phyloP scores from a whole-genome alignment of 2,113 vertebrate genomes.

The Empidonax traillii region DNA sequence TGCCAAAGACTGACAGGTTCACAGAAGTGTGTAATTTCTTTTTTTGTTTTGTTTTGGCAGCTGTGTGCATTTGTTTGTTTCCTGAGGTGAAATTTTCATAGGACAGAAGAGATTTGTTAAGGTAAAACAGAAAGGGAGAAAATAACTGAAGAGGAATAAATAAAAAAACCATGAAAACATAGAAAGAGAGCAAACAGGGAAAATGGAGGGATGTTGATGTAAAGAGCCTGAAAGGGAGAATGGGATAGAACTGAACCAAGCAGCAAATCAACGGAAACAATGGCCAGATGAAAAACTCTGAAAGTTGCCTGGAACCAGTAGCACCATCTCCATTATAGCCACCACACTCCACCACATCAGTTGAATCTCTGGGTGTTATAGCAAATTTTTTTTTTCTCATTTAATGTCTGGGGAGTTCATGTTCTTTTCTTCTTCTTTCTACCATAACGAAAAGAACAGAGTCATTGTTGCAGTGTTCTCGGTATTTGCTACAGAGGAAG shows the following conservation, averaged over 20 bases:
- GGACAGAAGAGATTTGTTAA: background rate
- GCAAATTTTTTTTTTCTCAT: background rate
- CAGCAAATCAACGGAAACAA: background rate
- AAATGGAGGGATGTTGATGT: background rate
- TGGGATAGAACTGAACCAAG: background rate
- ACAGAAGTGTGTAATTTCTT: background rate
- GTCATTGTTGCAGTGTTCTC: background rate
- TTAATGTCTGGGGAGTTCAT: fast-evolving
- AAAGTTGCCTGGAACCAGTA: background rate
- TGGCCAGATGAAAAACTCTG: background rate
- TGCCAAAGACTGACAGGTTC: background rate
- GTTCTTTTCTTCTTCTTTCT: background rate
- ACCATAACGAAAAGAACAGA: background rate
- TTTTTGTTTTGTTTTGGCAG: background rate
- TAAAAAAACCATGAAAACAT: background rate
- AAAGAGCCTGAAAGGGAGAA: background rate
- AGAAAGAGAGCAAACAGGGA: background rate
- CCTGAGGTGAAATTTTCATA: background rate
- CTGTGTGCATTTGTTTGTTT: background rate
- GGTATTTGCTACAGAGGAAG: background rate
- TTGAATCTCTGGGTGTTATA: background rate
- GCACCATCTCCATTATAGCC: background rate
- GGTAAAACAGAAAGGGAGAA: background rate
- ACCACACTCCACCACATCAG: background rate
- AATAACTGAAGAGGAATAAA: background rate